Conservation (phyloP, 2,888 invertebrate species). For the Dicroscelio sp. region DNA sequence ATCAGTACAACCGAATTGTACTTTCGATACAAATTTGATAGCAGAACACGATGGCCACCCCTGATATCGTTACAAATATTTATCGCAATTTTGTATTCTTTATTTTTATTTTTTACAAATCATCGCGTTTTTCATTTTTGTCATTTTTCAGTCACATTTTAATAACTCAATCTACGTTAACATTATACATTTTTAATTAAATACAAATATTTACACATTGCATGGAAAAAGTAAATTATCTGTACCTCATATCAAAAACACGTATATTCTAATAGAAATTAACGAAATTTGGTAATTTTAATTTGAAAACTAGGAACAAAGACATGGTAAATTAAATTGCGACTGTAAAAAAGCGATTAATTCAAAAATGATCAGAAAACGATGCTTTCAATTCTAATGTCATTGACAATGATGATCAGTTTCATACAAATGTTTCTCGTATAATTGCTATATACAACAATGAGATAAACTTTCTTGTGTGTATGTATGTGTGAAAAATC, state of each 20-base stretch:
- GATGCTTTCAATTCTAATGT: constrained; percentile 31
- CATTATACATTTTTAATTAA: no score
- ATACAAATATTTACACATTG: no score
- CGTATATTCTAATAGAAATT: no score
- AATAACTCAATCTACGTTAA: no score
- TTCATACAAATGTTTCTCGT: constrained; percentile 49
- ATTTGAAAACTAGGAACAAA: no score
- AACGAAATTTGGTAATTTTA: no score
- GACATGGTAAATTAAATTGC: neutral
- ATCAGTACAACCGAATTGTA: constrained; percentile 24
- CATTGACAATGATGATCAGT: constrained; percentile 33
- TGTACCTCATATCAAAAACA: no score
- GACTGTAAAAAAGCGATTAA: neutral
- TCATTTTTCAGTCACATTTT: neutral
- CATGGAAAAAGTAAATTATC: no score
- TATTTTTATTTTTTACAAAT: no score
- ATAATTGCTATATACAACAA: constrained; percentile 56
- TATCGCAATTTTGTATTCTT: neutral
- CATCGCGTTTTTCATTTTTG: constrained; percentile 52
- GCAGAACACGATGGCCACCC: constrained; percentile 67
- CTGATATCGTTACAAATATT: constrained; percentile 70
- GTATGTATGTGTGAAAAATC: no score
- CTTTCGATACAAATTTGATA: constrained; percentile 53
- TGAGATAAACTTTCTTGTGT: constrained; percentile 64
- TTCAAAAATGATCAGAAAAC: constrained; percentile 33